Conservation (phyloP, 1,140 invertebrate species). For the Eufriesea mexicana region DNA sequence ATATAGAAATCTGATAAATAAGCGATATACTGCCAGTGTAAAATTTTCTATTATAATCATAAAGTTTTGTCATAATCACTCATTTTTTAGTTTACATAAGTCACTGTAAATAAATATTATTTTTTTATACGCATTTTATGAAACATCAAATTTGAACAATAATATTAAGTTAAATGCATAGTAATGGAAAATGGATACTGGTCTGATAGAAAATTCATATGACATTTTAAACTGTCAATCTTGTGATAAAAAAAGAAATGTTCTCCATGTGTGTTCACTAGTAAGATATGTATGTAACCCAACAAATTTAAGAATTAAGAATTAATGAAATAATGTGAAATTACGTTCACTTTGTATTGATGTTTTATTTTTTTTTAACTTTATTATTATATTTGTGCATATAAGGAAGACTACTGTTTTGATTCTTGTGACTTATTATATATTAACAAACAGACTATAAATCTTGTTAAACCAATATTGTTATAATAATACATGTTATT, state of each 20-base stretch:
- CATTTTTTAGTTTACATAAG: conserved; percentile 10
- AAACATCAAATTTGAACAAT: conserved; percentile 18
- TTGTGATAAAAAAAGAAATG: conserved; percentile 51
- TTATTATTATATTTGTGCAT: conserved; percentile 18
- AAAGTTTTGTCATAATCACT: background rate
- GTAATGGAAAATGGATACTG: conserved; percentile 5
- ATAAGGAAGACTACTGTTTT: conserved; percentile 12
- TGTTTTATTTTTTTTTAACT: conserved; percentile 10
- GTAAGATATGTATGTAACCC: conserved; percentile 55
- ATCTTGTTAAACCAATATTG: conserved; percentile 41
- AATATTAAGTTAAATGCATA: conserved; percentile 22
- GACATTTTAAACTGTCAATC: conserved; percentile 37
- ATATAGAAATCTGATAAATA: background rate
- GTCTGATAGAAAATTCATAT: conserved; percentile 8
- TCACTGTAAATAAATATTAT: background rate
- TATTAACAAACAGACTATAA: conserved; percentile 25
- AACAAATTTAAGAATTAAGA: conserved; percentile 37
- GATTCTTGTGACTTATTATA: conserved; percentile 5
- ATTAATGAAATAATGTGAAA: conserved; percentile 23
- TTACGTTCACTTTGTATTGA: conserved; percentile 30
- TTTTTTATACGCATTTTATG: background rate
- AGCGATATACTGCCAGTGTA: conserved; percentile 35
- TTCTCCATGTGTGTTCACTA: conserved; percentile 57
- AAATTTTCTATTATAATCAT: conserved; percentile 7
- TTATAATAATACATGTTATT: conserved; percentile 38